These are phyloP conservation scores for Glaucidium brasilianum DNA, from an alignment of 2,113 vertebrate species.

Conservation along the genomic window DNA sequence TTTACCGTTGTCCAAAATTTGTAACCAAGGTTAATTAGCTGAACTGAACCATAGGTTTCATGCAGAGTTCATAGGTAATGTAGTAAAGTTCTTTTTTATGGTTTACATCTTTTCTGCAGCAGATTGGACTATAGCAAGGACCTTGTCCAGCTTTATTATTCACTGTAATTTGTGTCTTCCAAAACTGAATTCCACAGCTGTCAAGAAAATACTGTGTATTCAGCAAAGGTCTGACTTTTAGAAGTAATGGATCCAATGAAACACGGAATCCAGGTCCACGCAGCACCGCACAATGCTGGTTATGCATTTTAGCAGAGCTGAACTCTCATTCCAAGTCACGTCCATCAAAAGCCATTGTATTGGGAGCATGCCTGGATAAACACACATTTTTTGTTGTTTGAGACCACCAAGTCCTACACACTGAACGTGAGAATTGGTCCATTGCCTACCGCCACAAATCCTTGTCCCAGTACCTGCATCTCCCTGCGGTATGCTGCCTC, in stretches of 20 bases:
- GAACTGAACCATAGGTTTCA: neutral
- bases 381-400: neutral
- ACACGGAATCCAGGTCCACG: neutral
- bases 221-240: neutral
- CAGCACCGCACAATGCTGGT: fast-evolving
- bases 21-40: neutral
- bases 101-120: neutral
- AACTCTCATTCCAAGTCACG: neutral
- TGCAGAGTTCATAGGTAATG: neutral
- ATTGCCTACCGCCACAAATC: neutral
- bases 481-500: neutral
- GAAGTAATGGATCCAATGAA: neutral
- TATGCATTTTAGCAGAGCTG: neutral
- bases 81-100: neutral
- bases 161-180: neutral
- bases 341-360: neutral
- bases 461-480: neutral
- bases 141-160: neutral
- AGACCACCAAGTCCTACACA: fast-evolving
- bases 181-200: neutral
- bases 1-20: neutral
- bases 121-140: neutral
- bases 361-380: neutral
- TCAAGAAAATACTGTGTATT: neutral
- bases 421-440: neutral